Conservation (phyloP, 2,113 vertebrate genomes). For the Corydoras sp. region DNA sequence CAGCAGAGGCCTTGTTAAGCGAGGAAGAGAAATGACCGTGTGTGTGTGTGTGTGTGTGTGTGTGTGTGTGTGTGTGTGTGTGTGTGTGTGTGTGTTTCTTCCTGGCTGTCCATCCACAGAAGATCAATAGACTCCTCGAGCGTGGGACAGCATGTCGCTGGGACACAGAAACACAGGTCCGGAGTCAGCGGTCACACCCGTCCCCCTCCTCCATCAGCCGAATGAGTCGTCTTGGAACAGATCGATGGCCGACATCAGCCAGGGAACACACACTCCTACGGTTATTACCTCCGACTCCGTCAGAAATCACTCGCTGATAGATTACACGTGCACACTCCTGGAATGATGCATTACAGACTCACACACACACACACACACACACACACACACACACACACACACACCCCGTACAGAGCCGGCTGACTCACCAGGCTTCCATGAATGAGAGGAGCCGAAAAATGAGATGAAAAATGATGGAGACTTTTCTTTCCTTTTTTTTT, state of each 20-base stretch:
- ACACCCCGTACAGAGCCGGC: no score
- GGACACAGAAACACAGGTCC: slow-evolving; percentile 81
- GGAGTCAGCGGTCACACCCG: slow-evolving; percentile 80
- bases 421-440: slow-evolving; percentile 40
- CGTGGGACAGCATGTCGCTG: slow-evolving; percentile 74
- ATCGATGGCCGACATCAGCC: slow-evolving; percentile 87
- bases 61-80: slow-evolving; percentile 41
- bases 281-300: slow-evolving; percentile 75
- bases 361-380: slow-evolving; percentile 52
- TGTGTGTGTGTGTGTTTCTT: slow-evolving; percentile 1
- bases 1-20: slow-evolving; percentile 26
- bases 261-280: slow-evolving; percentile 59
- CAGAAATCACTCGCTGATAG: slow-evolving; percentile 77
- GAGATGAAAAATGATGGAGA: slow-evolving; percentile 60
- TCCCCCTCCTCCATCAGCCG: slow-evolving; percentile 82
- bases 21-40: slow-evolving; percentile 45
- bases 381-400: slow-evolving; percentile 51
- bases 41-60: slow-evolving; percentile 24
- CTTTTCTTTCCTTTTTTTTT: no score
- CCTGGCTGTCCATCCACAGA: slow-evolving; percentile 70
- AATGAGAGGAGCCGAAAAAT: slow-evolving; percentile 42
- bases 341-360: no score
- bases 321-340: slow-evolving; percentile 54
- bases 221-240: slow-evolving; percentile 94
- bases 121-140: slow-evolving; percentile 93